These are phyloP conservation scores for Chaenocephalus aceratus DNA, from an alignment of 2,113 vertebrate species.

Conservation along the genomic window DNA sequence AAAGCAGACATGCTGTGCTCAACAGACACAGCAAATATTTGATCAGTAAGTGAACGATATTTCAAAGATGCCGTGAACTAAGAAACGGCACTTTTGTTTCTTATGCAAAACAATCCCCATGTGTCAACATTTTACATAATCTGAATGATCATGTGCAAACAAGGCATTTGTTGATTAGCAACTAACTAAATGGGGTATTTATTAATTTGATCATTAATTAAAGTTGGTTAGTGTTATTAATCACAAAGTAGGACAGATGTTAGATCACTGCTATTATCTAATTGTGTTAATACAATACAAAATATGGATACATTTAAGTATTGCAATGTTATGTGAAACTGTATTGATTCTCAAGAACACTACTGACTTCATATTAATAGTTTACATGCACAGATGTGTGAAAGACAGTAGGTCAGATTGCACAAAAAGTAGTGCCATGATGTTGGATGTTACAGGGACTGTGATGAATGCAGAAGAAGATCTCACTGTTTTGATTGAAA, in stretches of 20 bases:
- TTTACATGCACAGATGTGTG: too few relatives aligned
- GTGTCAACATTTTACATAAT: background rate
- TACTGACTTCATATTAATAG: too few relatives aligned
- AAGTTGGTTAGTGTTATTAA: slow-evolving; percentile 15
- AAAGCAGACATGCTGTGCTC: slow-evolving; percentile 47
- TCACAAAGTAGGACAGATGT: background rate
- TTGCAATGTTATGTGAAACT: too few relatives aligned
- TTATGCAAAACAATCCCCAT: slow-evolving; percentile 4
- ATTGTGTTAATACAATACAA: too few relatives aligned
- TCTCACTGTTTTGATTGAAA: too few relatives aligned
- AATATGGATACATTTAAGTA: too few relatives aligned
- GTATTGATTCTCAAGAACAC: too few relatives aligned
- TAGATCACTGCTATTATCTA: background rate
- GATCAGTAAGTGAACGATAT: slow-evolving; percentile 32
- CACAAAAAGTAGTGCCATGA: too few relatives aligned
- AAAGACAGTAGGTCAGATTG: too few relatives aligned
- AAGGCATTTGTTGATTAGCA: slow-evolving; percentile 7
- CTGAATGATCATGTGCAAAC: slow-evolving; percentile 18
- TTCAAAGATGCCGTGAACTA: slow-evolving; percentile 33
- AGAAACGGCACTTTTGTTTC: slow-evolving; percentile 16
- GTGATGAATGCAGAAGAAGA: too few relatives aligned
- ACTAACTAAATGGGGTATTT: slow-evolving; percentile 3
- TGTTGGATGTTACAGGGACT: too few relatives aligned
- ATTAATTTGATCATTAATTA: background rate
- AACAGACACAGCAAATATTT: slow-evolving; percentile 35